These are phyloP conservation scores for Pseudolaguvia tuberculata DNA, from an alignment of 2,113 vertebrate genomes.

Conservation along the genomic window DNA sequence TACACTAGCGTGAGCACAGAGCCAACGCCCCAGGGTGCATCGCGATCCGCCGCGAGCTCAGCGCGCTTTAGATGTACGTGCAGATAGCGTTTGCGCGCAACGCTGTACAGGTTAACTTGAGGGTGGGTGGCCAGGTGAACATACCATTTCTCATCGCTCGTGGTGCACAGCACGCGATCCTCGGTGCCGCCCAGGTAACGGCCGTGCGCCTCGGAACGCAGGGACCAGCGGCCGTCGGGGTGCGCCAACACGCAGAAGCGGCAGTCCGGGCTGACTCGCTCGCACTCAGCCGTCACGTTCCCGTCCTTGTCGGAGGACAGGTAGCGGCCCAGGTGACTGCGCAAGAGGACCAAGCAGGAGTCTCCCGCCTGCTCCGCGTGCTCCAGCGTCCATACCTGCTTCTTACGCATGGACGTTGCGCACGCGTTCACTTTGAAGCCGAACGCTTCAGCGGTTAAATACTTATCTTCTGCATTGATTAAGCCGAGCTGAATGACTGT, in stretches of 20 bases:
- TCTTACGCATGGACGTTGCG: constrained; percentile 92
- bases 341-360: constrained; percentile 76
- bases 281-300: constrained; percentile 83
- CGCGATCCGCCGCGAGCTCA: constrained; percentile 82
- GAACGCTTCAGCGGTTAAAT: constrained; percentile 93
- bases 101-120: constrained; percentile 89
- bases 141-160: constrained; percentile 83
- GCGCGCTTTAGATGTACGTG: constrained; percentile 73
- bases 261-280: constrained; percentile 78
- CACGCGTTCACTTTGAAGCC: constrained; percentile 96
- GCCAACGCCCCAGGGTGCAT: constrained; percentile 93
- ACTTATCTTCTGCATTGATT: constrained; percentile 86
- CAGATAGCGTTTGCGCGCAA: constrained; percentile 88
- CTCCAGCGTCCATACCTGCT: constrained; percentile 98
- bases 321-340: constrained; percentile 94
- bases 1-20: constrained; percentile 89
- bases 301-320: constrained; percentile 93
- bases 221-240: constrained; percentile 91
- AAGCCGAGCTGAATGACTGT: constrained; percentile 91
- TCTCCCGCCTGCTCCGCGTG: constrained; percentile 76
- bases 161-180: constrained; percentile 87
- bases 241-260: constrained; percentile 85
- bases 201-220: constrained; percentile 86
- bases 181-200: constrained; percentile 90
- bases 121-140: constrained; percentile 95